Base-by-base conservation (phyloP, 2,797 vertebrate species). In the Oryzias sinensis region DNA sequence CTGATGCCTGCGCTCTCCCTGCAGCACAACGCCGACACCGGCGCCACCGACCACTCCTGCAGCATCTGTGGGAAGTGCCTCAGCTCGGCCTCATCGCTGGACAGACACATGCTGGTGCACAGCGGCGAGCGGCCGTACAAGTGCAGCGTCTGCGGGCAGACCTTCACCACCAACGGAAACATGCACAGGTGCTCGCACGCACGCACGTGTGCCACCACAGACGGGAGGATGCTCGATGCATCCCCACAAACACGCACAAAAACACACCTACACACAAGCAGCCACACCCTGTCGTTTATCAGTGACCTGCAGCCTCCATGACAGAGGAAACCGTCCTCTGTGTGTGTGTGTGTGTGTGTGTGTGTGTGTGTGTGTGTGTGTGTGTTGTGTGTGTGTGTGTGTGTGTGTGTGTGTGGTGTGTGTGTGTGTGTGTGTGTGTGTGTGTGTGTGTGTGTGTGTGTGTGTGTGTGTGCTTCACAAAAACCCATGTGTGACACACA, bases 81-180 rank as follows among this genome's bases (percentile, higher is more conserved):
- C 86, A 98, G 96, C 90, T 99, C 96, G 0, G 96, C 97, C 46
- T 98, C 96, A 77, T 98, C 96, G 46, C 93, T 99, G 56, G 97
- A 99, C 89, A 91, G 97, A 49, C 97, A 99, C 92, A 99, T 99
- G 97, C 86, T 99, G 87, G 97, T 99, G 27, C 97, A 99, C 90
- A 98, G 96, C 44, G 97, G 97, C 8, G 97, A 99, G 89, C 90
- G 96, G 61, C 96, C 96, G 43, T 99, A 99, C 87, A 95, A 94
- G 62, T 97, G 96, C 62, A 82, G 76, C 2, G 85, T 98, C 74
- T 99, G 95, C 41, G 92, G 93, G 54, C 97, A 98, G 88, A 97
- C 97, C 29, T 98, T 98, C 87, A 97, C 97, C 87, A 98, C 96
- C 90, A 98, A 98, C 59, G 95, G 97, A 69, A 98, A 98, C 91